Conservation (phyloP, 2,888 invertebrate species). For the Anorthoa munda region DNA sequence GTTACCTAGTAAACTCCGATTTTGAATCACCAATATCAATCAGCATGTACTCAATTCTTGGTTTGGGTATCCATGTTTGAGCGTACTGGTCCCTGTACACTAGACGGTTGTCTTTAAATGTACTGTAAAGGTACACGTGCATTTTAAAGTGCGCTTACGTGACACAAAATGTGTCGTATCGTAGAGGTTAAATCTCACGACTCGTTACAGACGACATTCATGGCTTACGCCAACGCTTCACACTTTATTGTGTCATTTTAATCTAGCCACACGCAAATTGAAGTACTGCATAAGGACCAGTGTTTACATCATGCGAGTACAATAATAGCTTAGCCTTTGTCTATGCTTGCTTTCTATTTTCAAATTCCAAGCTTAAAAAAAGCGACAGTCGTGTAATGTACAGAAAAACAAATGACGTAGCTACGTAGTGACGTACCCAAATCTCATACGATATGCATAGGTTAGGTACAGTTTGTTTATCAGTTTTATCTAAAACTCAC, state of each 20-base stretch:
- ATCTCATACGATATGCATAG: slow-evolving; percentile 38
- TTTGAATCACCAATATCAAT: background rate
- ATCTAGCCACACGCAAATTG: slow-evolving; percentile 25
- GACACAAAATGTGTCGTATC: slow-evolving; percentile 18
- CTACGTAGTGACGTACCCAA: slow-evolving; percentile 26
- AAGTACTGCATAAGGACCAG: background rate
- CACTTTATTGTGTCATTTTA: slow-evolving; percentile 56
- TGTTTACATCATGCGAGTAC: background rate
- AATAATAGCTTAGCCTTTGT: background rate
- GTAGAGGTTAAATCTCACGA: slow-evolving; percentile 32
- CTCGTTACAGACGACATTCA: slow-evolving; percentile 45
- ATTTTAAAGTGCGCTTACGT: slow-evolving; percentile 33
- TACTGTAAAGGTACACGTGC: slow-evolving; percentile 13
- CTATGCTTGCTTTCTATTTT: slow-evolving; percentile 11
- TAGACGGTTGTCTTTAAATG: slow-evolving; percentile 27
- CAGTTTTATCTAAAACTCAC: slow-evolving; percentile 20
- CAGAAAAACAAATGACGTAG: slow-evolving; percentile 30
- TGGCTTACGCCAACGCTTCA: slow-evolving; percentile 57
- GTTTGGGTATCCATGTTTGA: background rate
- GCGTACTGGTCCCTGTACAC: slow-evolving; percentile 19
- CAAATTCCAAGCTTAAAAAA: background rate
- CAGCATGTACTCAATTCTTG: background rate
- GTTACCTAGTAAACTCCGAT: background rate
- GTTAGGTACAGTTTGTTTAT: background rate
- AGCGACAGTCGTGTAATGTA: slow-evolving; percentile 6